Evolutionary conservation across 2,797 vertebrate species (phyloP).

Genomic region (Neostethus bicornis): DNA sequence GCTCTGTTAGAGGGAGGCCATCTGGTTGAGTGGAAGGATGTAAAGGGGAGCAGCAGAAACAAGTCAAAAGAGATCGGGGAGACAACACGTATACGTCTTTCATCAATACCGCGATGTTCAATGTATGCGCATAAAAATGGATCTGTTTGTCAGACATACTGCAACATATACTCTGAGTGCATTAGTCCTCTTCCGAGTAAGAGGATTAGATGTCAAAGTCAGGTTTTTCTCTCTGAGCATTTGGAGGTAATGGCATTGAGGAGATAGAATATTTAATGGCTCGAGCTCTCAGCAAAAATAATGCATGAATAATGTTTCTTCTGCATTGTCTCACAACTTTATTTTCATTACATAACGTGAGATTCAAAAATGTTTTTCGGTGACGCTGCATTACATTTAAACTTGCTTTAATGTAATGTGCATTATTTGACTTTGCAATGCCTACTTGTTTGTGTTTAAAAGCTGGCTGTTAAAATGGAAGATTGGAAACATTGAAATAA

Average conservation of each 20-base stretch:
- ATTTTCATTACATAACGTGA: slow-evolving; percentile 67
- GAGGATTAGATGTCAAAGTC: slow-evolving; percentile 75
- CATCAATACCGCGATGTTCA: slow-evolving; percentile 40
- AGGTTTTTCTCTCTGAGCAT: slow-evolving; percentile 63
- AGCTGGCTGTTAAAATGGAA: slow-evolving; percentile 40
- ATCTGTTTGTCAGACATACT: slow-evolving; percentile 47
- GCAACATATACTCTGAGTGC: slow-evolving; percentile 39
- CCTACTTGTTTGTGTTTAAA: slow-evolving; percentile 47
- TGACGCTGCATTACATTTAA: slow-evolving; percentile 35
- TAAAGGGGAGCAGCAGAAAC: slow-evolving; percentile 35
- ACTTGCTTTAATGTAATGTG: slow-evolving; percentile 25
- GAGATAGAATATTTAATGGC: slow-evolving; percentile 73
- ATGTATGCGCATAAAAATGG: slow-evolving; percentile 45
- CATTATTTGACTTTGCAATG: slow-evolving; percentile 37
- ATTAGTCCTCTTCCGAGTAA: slow-evolving; percentile 68
- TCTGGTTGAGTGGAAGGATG: slow-evolving; percentile 67
- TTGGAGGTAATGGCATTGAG: slow-evolving; percentile 68
- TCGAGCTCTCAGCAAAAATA: slow-evolving; percentile 53
- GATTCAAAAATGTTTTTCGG: slow-evolving; percentile 48
- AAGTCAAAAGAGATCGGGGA: slow-evolving; percentile 51
- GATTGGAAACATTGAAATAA: slow-evolving; percentile 40
- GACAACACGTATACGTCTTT: slow-evolving; percentile 23
- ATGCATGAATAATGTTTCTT: slow-evolving; percentile 56
- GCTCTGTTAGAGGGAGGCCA: slow-evolving; percentile 77
- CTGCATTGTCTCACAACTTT: slow-evolving; percentile 45